phyloP scores from a whole-genome alignment of 2,888 invertebrate genomes.

The Synanthedon andrenaeformis region DNA sequence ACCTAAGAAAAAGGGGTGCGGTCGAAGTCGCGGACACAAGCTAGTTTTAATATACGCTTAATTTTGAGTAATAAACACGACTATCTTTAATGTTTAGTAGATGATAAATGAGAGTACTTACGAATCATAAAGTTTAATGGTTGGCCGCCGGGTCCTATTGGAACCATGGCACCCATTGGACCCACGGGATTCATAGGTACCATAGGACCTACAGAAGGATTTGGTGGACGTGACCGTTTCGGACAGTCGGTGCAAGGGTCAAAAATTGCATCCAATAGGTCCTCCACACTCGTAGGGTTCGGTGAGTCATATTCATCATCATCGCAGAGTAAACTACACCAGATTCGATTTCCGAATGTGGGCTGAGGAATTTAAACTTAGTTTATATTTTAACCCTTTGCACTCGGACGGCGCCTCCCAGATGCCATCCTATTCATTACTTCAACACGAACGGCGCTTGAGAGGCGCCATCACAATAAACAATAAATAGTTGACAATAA shows the following conservation, averaged over 20 bases:
- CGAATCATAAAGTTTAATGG: constrained; percentile 27
- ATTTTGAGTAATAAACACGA: too few species aligned
- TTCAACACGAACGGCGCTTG: too few species aligned
- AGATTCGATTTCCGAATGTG: constrained; percentile 21
- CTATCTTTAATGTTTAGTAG: too few species aligned
- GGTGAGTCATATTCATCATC: constrained; percentile 24
- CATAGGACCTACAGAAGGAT: too few species aligned
- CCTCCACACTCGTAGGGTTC: constrained; percentile 15
- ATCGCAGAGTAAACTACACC: constrained; percentile 35
- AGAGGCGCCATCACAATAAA: too few species aligned
- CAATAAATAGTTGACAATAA: too few species aligned
- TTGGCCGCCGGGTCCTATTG: constrained; percentile 4
- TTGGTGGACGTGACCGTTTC: constrained; percentile 1
- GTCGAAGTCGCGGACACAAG: too few species aligned
- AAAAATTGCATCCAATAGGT: constrained; percentile 11
- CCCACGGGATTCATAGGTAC: background rate
- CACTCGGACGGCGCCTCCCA: too few species aligned
- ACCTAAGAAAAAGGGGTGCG: too few species aligned
- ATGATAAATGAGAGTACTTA: constrained; percentile 15
- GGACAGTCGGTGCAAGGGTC: constrained; percentile 16
- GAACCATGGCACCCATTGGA: background rate
- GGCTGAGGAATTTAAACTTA: constrained; percentile 24
- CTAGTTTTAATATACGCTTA: too few species aligned
- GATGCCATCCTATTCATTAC: too few species aligned
- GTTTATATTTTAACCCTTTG: too few species aligned